Conservation (phyloP, 2,113 vertebrate species). For the Xiphophorus couchianus region DNA sequence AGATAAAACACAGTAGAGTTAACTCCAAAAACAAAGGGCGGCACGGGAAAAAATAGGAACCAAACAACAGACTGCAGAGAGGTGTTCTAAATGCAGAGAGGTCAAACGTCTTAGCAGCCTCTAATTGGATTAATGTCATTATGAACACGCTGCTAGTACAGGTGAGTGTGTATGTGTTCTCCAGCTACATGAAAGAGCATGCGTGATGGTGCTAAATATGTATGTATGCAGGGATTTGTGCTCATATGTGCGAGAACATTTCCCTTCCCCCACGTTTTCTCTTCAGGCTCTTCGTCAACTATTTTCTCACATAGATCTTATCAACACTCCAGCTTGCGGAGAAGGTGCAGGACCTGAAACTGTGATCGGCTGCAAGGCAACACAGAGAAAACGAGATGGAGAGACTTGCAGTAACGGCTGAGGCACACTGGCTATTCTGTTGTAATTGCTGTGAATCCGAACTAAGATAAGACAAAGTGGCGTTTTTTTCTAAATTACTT, state of each 20-base stretch:
- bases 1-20: conserved; percentile 15
- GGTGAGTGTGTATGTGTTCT: conserved; percentile 12
- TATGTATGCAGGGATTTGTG: conserved; percentile 39
- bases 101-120: conserved; percentile 53
- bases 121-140: conserved; percentile 74
- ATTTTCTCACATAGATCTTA: conserved; percentile 65
- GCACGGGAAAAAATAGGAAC: not conserved
- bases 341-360: conserved; percentile 54
- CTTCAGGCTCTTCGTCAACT: conserved; percentile 52
- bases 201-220: conserved; percentile 20
- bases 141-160: conserved; percentile 47
- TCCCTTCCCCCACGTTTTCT: conserved; percentile 46
- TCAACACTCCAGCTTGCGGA: conserved; percentile 42
- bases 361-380: conserved; percentile 48
- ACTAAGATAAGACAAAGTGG: conserved; percentile 21
- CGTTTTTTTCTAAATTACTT: not conserved
- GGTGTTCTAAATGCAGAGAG: conserved; percentile 55
- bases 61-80: conserved; percentile 31
- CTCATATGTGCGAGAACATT: conserved; percentile 36
- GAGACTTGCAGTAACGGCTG: conserved; percentile 9
- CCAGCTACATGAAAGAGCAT: conserved; percentile 22
- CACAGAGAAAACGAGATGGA: conserved; percentile 32
- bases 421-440: conserved; percentile 13
- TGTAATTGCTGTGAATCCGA: conserved; percentile 21
- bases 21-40: conserved; percentile 46